Evolutionary conservation across 2,113 vertebrate genomes (phyloP).

Genomic region (Sitta europaea): DNA sequence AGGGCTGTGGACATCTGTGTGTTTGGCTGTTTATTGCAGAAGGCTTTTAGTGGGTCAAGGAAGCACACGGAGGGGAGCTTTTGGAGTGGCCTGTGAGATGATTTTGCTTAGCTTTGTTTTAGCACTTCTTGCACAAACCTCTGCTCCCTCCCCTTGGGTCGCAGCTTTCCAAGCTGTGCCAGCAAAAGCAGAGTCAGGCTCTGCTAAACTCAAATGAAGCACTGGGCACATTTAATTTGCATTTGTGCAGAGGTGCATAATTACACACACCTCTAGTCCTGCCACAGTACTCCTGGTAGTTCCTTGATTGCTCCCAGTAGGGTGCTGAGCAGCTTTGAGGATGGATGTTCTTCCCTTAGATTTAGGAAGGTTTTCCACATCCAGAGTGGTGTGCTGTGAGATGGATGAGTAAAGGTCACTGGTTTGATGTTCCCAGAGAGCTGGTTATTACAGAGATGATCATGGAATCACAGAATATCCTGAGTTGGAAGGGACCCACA

Average conservation of each 20-base stretch:
- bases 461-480: neutral
- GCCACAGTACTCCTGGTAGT: fast-evolving
- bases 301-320: neutral
- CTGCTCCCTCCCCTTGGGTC: neutral
- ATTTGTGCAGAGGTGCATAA: neutral
- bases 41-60: constrained; percentile 12
- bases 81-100: neutral
- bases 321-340: neutral
- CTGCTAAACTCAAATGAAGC: neutral
- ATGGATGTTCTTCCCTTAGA: neutral
- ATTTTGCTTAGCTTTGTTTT: neutral
- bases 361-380: neutral
- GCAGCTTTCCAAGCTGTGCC: neutral
- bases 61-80: neutral
- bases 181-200: neutral
- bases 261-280: neutral
- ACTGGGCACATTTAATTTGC: neutral
- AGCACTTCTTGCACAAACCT: neutral
- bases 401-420: neutral
- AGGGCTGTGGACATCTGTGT: neutral
- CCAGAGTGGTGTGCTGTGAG: neutral
- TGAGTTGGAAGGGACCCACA: fast-evolving
- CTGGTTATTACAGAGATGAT: neutral
- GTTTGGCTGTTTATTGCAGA: neutral
- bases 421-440: neutral